Base-by-base conservation (phyloP, 2,888 invertebrate genomes). In the Aricia artaxerxes region DNA sequence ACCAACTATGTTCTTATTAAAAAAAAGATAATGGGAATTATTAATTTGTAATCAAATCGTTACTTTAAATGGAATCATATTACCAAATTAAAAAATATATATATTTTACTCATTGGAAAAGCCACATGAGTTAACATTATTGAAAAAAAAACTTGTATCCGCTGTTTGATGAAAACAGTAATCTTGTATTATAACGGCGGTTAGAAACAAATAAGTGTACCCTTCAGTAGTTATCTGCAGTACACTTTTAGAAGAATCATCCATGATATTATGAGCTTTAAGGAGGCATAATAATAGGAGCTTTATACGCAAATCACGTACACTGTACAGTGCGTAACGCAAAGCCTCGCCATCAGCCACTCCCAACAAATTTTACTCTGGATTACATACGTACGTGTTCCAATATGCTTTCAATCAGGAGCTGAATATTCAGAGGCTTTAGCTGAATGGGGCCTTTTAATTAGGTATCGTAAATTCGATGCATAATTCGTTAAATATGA, bases 361-460 rank as follows among this genome's bases (percentile, higher is more conserved):
- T 79, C 61, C 79, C 73, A 79, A 79, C 79, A 79, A 75, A 79
- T 79, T 79, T 79, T 4, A 79, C 79, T 61, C 44, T 79, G 79
- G 79, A 79, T 79, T 79, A 79, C 79, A 79, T 75, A 79, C 79
- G 75, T 49, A 79, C 79, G 79, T 79, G 79, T 79, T 75, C 75
- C 79, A 79, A 79, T 79, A 79, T 75, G 79, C 44, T 79, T 79
- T 79, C 79, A 79, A 79, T 79, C 79, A 79, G n/a, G 44, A 75
- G 79, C 75, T 79, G 79, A 79, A 79, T 79, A 79, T 79, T 79
- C 79, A 79, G 79, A 49, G 75, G 75, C 35, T 79, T 79, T 79
- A 61, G 75, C 75, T 64, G 79, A 75, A 79, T 79, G 79, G 35
- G 61, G 61, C 75, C 64, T 79, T 79, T 79, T 79, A 79, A 79